Evolutionary conservation across 2,113 vertebrate genomes (phyloP), one percentile per base, ranked within the genome.

Genomic region (Callionymus lyra): DNA sequence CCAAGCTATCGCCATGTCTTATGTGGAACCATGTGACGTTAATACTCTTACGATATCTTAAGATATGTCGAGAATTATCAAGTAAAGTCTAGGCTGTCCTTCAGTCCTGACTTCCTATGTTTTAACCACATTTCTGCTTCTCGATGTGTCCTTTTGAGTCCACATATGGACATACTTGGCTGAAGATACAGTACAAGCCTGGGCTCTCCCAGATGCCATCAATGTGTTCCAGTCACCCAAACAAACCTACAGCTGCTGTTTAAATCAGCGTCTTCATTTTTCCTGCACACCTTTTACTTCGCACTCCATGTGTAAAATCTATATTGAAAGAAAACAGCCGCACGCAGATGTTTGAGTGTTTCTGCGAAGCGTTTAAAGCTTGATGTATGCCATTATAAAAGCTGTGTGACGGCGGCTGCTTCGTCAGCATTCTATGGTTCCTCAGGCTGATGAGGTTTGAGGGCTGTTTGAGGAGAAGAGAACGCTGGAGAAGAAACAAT

Each of bases 381-480:
- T 82, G 77, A 82, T 80, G 77, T 68, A 79, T 80, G 71, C 65
- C 12, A 73, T 80, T 79, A 67, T 76, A 77, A 79, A 80, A 72
- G 65, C 60, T 41, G 47, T 48, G 60, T 63, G 77, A 77, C 53
- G 58, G 69, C 39, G 6, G 62, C 50, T 76, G 77, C 77, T 44
- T 47, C 44, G 77, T 82, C 77, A 79, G 80, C 77, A 69, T 38
- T 76, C 64, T 58, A 60, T 48, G 35, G 56, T 42, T 46, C 63
- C 6, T 14, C 52, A 6, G 66, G 61, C 46, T 65, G 66, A 59
- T 42, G 58, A 56, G 39, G 70, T 38, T 40, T 31, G 48, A 43
- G 68, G 44, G 50, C 44, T 53, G 53, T 55, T 61, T 48, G 41
- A 55, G 53, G 53, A 51, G 14, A 12, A 27, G 21, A 27, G 21